phyloP scores from a whole-genome alignment of 2,113 vertebrate genomes.

The Malaclemys terrapin region DNA sequence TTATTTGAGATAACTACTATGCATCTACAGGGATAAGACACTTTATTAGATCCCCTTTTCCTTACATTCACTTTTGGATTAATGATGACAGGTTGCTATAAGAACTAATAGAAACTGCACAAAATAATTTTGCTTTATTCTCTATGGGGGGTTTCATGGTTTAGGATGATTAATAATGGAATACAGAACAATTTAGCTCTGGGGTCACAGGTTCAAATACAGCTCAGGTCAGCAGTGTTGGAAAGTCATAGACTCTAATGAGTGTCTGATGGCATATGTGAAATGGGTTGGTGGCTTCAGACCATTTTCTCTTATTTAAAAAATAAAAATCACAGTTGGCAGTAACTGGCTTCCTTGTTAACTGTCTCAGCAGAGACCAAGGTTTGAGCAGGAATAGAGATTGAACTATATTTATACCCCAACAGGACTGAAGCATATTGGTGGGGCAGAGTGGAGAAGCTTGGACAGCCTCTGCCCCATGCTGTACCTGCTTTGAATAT shows the following conservation, averaged over 20 bases:
- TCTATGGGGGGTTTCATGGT: background rate
- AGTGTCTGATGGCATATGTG: background rate
- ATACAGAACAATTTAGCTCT: background rate
- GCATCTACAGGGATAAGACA: background rate
- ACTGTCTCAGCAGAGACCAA: background rate
- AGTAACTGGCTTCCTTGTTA: background rate
- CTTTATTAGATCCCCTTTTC: background rate
- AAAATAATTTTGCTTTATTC: background rate
- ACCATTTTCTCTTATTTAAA: background rate
- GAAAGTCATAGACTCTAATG: background rate
- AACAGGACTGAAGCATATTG: background rate
- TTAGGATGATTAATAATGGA: background rate
- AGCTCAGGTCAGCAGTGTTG: background rate
- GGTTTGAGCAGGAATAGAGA: conserved; percentile 6
- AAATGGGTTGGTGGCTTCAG: background rate
- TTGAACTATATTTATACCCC: background rate
- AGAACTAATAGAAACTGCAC: background rate
- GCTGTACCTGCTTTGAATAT: background rate
- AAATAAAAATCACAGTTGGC: background rate
- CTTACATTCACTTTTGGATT: background rate
- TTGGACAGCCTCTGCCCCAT: background rate
- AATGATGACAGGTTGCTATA: background rate
- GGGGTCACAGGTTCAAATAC: background rate
- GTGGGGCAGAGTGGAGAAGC: background rate
- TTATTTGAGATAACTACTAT: background rate